These are phyloP conservation scores for Diarsia mendica DNA, from an alignment of 2,888 invertebrate species.

Conservation along the genomic window DNA sequence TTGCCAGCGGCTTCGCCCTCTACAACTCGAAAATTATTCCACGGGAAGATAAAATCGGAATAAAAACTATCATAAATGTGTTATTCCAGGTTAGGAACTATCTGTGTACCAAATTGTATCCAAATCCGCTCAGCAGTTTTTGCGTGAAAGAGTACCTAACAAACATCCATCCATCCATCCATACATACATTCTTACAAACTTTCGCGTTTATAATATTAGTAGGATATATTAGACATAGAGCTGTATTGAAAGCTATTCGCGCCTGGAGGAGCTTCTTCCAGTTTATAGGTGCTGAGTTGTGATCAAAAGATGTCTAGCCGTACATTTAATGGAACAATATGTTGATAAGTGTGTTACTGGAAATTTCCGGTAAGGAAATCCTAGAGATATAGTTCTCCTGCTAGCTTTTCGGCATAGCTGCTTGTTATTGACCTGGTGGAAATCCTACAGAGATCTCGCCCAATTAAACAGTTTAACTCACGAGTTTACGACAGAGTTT, in stretches of 20 bases:
- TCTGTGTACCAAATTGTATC: no score
- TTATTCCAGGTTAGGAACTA: no score
- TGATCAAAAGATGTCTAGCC: slow-evolving; percentile 16
- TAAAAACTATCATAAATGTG: no score
- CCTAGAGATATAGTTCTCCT: background rate
- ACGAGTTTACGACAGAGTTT: background rate
- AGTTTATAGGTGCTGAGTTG: slow-evolving; percentile 35
- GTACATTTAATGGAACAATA: slow-evolving; percentile 20
- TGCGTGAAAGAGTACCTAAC: no score
- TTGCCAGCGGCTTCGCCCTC: no score
- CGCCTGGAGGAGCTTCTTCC: slow-evolving; percentile 48
- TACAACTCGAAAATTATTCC: no score
- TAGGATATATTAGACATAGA: background rate
- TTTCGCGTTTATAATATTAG: no score
- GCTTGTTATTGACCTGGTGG: background rate
- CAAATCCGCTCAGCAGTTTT: no score
- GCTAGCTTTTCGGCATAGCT: background rate
- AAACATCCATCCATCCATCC: no score
- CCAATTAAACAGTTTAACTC: background rate
- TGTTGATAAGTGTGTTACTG: slow-evolving; percentile 4
- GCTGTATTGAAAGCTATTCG: slow-evolving; percentile 52
- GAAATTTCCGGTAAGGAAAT: background rate
- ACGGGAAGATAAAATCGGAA: no score
- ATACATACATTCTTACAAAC: no score
- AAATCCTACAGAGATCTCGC: background rate